Conservation (phyloP, 2,797 vertebrate genomes). For the Sebastes reedi region DNA sequence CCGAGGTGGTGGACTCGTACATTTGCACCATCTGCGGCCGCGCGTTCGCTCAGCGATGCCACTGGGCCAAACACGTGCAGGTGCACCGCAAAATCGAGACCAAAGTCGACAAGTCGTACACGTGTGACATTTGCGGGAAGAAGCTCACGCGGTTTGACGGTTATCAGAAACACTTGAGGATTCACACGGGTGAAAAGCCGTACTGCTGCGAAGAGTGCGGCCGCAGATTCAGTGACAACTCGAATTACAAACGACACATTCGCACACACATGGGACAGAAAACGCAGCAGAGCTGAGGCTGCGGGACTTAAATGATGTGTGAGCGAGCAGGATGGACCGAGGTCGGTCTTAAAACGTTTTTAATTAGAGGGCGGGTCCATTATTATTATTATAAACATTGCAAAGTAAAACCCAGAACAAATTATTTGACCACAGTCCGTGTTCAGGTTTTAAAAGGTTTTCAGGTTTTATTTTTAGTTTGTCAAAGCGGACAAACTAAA, state of each 20-base stretch:
- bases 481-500: background rate
- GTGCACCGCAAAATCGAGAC: conserved; percentile 14
- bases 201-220: conserved; percentile 62
- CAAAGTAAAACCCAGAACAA: background rate
- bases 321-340: too few relatives aligned
- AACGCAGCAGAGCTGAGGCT: conserved; percentile 1
- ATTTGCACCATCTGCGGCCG: conserved; percentile 61
- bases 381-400: too few relatives aligned
- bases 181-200: conserved; percentile 68
- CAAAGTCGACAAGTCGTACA: conserved; percentile 51
- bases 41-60: conserved; percentile 40
- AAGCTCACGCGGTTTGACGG: conserved; percentile 63
- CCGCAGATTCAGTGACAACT: conserved; percentile 69
- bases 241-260: conserved; percentile 65
- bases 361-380: too few relatives aligned
- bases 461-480: background rate
- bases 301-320: background rate
- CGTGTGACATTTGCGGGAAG: conserved; percentile 67
- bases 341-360: too few relatives aligned
- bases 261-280: conserved; percentile 34
- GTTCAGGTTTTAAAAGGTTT: background rate
- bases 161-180: conserved; percentile 66
- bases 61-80: conserved; percentile 61
- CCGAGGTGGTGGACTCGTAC: conserved; percentile 45
- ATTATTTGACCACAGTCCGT: background rate